These are phyloP conservation scores for Erebia aethiops DNA, from an alignment of 2,888 invertebrate genomes.

Conservation along the genomic window DNA sequence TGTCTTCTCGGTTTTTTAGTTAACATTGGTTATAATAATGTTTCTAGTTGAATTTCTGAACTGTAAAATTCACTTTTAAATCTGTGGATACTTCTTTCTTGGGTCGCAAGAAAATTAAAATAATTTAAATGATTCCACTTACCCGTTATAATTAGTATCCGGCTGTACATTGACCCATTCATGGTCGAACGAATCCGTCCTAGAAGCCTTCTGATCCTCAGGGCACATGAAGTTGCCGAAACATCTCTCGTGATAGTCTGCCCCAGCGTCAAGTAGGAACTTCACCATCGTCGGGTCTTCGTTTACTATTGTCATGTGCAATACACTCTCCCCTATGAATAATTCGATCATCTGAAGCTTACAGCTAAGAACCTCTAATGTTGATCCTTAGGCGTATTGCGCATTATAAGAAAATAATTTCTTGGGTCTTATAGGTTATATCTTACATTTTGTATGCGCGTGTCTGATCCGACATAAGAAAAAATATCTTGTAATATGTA, in stretches of 20 bases:
- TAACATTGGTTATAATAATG: too few relatives aligned
- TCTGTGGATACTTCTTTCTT: too few relatives aligned
- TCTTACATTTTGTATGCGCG: too few relatives aligned
- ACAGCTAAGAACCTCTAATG: background rate
- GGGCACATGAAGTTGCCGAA: slow-evolving; percentile 98
- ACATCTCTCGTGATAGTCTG: slow-evolving; percentile 96
- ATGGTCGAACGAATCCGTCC: slow-evolving; percentile 93
- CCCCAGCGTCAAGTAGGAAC: slow-evolving; percentile 94
- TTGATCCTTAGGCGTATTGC: too few relatives aligned
- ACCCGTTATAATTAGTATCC: slow-evolving; percentile 94
- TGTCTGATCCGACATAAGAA: too few relatives aligned
- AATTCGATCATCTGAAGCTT: background rate
- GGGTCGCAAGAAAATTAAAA: background rate
- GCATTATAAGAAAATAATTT: too few relatives aligned
- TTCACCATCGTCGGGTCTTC: slow-evolving; percentile 99
- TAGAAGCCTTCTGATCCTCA: slow-evolving; percentile 97
- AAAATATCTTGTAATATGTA: too few relatives aligned
- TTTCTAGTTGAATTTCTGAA: too few relatives aligned
- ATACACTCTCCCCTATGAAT: slow-evolving; percentile 92
- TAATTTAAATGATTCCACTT: slow-evolving; percentile 33
- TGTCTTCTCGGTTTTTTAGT: too few relatives aligned
- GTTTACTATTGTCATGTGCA: slow-evolving; percentile 99
- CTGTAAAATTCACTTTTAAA: too few relatives aligned
- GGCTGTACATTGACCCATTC: slow-evolving; percentile 94
- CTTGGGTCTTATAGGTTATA: too few relatives aligned